Evolutionary conservation across 2,888 invertebrate species (phyloP).

Genomic region (Leistus spinibarbis): DNA sequence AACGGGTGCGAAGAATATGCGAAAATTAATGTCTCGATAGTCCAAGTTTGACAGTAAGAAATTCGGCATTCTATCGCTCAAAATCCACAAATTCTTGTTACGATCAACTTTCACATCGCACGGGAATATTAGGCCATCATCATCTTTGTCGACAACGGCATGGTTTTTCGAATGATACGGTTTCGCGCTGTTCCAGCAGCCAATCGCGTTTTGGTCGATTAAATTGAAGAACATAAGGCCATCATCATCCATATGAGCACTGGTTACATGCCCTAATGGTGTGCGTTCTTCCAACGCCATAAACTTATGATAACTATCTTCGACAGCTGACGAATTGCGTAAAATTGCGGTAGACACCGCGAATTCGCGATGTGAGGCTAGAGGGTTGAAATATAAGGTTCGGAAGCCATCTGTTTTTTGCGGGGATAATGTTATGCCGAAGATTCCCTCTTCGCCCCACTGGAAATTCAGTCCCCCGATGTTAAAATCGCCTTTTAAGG

Average conservation of each 20-base stretch:
- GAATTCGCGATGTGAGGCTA: slow-evolving; percentile 80
- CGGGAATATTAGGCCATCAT: slow-evolving; percentile 77
- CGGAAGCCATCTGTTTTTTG: slow-evolving; percentile 70
- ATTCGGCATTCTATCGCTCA: slow-evolving; percentile 82
- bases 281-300: slow-evolving; percentile 70
- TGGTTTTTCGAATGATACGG: slow-evolving; percentile 71
- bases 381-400: slow-evolving; percentile 77
- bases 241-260: slow-evolving; percentile 75
- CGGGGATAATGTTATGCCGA: slow-evolving; percentile 77
- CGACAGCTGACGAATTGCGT: slow-evolving; percentile 70
- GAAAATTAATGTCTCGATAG: slow-evolving; percentile 78
- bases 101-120: slow-evolving; percentile 79
- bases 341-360: slow-evolving; percentile 77
- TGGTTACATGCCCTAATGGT: slow-evolving; percentile 71
- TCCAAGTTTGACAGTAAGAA: slow-evolving; percentile 71
- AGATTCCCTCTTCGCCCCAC: slow-evolving; percentile 83
- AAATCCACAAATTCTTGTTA: slow-evolving; percentile 75
- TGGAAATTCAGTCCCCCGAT: slow-evolving; percentile 83
- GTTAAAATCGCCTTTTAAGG: slow-evolving; percentile 77
- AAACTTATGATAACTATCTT: slow-evolving; percentile 75
- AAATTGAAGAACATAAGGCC: slow-evolving; percentile 79
- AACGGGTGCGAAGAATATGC: slow-evolving; percentile 74
- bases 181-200: slow-evolving; percentile 77
- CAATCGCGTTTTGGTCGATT: slow-evolving; percentile 81
- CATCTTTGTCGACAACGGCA: slow-evolving; percentile 75